Conservation (phyloP, 2,888 invertebrate species). For the Ormyrus rosae region DNA sequence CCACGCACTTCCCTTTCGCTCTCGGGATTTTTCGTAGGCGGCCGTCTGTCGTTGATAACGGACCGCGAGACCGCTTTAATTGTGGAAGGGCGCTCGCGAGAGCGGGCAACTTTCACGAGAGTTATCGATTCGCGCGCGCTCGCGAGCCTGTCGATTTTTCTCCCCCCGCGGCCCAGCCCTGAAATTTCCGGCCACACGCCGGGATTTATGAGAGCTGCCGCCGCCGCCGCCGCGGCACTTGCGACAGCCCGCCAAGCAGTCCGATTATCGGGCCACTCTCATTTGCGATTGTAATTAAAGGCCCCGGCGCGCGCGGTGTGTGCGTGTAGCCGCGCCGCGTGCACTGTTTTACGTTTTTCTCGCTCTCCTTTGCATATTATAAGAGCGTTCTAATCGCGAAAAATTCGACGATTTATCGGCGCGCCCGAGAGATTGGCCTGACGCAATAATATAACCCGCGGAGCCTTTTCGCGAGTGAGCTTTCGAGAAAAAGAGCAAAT, state of each 20-base stretch:
- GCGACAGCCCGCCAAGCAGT: constrained; percentile 59
- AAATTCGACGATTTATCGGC: constrained; percentile 27
- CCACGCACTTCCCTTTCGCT: too few relatives aligned
- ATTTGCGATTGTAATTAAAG: constrained; percentile 69
- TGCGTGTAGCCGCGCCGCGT: neutral
- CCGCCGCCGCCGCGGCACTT: neutral
- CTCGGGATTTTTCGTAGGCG: neutral
- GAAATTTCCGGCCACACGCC: constrained; percentile 39
- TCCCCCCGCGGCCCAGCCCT: neutral
- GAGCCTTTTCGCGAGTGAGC: neutral
- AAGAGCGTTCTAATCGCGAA: constrained; percentile 12
- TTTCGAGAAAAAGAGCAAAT: too few relatives aligned
- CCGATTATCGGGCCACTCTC: constrained; percentile 68
- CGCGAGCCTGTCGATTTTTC: constrained; percentile 27
- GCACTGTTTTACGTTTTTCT: too few relatives aligned
- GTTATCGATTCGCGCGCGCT: constrained; percentile 26
- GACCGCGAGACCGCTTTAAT: constrained; percentile 17
- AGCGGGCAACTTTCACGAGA: constrained; percentile 40
- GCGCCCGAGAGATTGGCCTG: neutral
- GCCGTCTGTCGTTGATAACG: neutral
- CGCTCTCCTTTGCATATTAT: too few relatives aligned
- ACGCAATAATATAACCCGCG: constrained; percentile 12
- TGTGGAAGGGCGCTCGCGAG: constrained; percentile 6
- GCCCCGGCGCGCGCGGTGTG: neutral
- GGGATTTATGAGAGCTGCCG: constrained; percentile 15